phyloP scores from a whole-genome alignment of 1,140 invertebrate species.

The Sarcophaga bullata region DNA sequence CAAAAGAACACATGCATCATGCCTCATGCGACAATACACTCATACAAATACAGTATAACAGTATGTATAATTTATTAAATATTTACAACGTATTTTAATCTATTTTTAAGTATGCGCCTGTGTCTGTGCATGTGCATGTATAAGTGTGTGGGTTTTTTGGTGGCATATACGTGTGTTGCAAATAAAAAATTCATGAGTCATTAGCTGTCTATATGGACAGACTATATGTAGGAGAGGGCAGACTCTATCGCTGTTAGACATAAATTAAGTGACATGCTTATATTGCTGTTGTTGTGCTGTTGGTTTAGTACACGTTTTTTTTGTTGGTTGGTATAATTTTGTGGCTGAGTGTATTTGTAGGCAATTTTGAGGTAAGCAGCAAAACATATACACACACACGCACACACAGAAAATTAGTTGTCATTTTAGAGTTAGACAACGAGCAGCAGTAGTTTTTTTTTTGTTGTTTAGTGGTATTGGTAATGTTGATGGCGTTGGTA shows the following conservation, averaged over 20 bases:
- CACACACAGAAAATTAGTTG: background rate
- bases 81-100: constrained; percentile 15
- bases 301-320: background rate
- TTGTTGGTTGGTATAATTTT: background rate
- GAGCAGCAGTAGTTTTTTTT: background rate
- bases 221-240: too few species aligned
- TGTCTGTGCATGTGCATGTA: too few species aligned
- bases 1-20: background rate
- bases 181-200: too few species aligned
- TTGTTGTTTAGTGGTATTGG: too few species aligned
- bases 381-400: too few species aligned
- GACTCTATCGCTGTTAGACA: too few species aligned
- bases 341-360: background rate
- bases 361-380: too few species aligned
- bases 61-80: constrained; percentile 1
- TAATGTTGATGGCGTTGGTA: background rate
- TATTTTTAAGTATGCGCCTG: constrained; percentile 5
- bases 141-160: too few species aligned
- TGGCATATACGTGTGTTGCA: too few species aligned
- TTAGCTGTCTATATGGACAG: too few species aligned
- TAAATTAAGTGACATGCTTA: constrained; percentile 2
- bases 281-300: background rate
- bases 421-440: background rate
- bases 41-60: background rate
- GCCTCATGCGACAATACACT: background rate